Conservation (phyloP, 2,113 vertebrate genomes). For the Ceyx cyanopectus region DNA sequence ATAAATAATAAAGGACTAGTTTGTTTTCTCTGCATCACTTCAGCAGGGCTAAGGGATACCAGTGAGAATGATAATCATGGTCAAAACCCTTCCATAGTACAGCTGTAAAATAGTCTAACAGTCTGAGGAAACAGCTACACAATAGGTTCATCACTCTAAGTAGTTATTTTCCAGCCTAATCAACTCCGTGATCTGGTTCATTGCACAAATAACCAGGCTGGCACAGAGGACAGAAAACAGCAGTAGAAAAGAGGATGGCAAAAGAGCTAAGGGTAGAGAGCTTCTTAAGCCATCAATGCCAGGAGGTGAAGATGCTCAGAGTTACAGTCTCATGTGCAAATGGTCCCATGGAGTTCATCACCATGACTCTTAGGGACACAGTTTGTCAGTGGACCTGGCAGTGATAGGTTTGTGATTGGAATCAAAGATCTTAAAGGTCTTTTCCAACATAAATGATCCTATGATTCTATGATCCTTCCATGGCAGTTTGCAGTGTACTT, state of each 20-base stretch:
- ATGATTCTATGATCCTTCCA: background rate
- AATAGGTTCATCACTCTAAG: background rate
- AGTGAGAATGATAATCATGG: background rate
- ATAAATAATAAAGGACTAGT: background rate
- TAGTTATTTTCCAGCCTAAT: background rate
- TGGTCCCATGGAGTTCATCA: background rate
- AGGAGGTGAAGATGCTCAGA: background rate
- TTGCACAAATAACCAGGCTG: background rate
- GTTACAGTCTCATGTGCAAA: background rate
- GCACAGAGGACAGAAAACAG: background rate
- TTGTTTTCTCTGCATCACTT: background rate
- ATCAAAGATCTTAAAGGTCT: background rate
- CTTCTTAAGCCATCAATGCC: background rate
- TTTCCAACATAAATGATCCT: rapidly evolving
- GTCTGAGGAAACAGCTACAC: background rate
- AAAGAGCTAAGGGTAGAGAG: background rate
- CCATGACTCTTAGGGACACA: background rate
- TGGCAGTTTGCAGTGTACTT: background rate
- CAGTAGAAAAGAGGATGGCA: background rate
- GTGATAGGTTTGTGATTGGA: background rate
- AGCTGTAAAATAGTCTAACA: background rate
- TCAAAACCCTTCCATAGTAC: background rate
- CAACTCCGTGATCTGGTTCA: background rate
- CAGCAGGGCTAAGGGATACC: background rate
- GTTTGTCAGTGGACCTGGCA: background rate